These are phyloP conservation scores for Ceratoteleas bidentatus DNA, from an alignment of 1,140 invertebrate species.

Conservation along the genomic window DNA sequence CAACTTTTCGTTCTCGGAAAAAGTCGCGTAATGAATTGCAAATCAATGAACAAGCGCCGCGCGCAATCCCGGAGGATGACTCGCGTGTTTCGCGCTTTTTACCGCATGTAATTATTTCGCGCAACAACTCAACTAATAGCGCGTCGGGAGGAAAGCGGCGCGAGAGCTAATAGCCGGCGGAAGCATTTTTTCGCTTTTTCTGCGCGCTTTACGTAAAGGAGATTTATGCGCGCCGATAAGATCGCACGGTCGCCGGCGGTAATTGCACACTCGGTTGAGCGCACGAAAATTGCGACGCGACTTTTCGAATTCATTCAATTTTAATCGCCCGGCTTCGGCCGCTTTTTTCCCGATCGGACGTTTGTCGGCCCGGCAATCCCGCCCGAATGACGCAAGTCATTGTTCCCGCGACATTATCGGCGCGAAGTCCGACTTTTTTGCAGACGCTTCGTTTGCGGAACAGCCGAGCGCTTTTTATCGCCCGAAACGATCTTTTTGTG, in stretches of 20 bases:
- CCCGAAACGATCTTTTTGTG: too few relatives aligned
- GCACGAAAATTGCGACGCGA: not conserved
- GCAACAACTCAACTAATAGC: slow-evolving; percentile 36
- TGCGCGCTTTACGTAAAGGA: not conserved
- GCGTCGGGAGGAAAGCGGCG: slow-evolving; percentile 9
- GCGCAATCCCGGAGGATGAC: slow-evolving; percentile 13
- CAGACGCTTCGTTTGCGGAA: too few relatives aligned
- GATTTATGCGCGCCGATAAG: slow-evolving; percentile 3
- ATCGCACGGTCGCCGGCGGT: not conserved
- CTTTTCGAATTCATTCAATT: not conserved
- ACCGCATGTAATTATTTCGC: slow-evolving; percentile 27
- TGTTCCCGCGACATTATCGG: not conserved
- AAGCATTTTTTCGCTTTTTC: slow-evolving; percentile 5
- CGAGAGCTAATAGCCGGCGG: slow-evolving; percentile 2
- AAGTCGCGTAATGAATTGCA: slow-evolving; percentile 24
- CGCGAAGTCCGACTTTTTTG: too few relatives aligned
- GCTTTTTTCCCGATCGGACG: not conserved
- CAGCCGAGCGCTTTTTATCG: too few relatives aligned
- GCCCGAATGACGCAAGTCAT: not conserved
- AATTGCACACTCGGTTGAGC: slow-evolving; percentile 1
- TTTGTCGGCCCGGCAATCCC: not conserved
- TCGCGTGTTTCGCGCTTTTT: slow-evolving; percentile 20
- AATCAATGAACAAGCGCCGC: slow-evolving; percentile 19
- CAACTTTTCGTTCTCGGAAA: slow-evolving; percentile 17
- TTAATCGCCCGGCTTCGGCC: slow-evolving; percentile 1